A percentile compares a stretch with the other conserved stretches of the same genome.
phyloP scores from a whole-genome alignment of 2,113 vertebrate genomes.

The Tragelaphus buxtoni region DNA sequence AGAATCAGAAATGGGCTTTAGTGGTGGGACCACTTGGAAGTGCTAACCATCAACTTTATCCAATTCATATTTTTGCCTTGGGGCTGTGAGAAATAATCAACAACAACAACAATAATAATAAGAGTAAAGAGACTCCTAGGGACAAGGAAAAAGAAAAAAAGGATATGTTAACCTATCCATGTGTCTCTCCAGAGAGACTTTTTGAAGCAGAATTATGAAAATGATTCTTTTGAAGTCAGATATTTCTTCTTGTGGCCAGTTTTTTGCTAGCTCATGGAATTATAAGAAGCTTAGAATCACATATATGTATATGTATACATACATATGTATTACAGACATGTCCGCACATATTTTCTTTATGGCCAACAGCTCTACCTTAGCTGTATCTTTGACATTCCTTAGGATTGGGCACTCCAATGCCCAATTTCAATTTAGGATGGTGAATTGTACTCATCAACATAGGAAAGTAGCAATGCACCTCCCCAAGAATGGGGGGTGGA shows the following conservation, averaged over 20 bases:
- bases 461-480: not conserved
- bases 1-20: not conserved
- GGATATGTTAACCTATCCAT: not conserved
- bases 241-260: not conserved
- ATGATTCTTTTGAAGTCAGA: not conserved
- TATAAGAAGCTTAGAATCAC: not conserved
- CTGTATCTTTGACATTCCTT: not conserved
- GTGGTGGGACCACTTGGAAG: not conserved
- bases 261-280: not conserved
- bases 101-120: not conserved
- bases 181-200: constrained; percentile 1
- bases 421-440: not conserved
- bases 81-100: not conserved
- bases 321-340: not conserved
- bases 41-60: not conserved
- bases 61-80: not conserved
- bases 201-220: not conserved
- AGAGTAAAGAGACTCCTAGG: not conserved
- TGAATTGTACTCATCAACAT: not conserved
- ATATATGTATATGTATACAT: not conserved
- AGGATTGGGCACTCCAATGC: not conserved
- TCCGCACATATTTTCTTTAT: not conserved
- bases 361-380: not conserved
- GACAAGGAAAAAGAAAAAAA: not conserved
- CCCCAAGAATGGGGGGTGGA: not conserved